Base-by-base conservation (phyloP, 2,113 vertebrate genomes). In the Salvelinus namaycush region DNA sequence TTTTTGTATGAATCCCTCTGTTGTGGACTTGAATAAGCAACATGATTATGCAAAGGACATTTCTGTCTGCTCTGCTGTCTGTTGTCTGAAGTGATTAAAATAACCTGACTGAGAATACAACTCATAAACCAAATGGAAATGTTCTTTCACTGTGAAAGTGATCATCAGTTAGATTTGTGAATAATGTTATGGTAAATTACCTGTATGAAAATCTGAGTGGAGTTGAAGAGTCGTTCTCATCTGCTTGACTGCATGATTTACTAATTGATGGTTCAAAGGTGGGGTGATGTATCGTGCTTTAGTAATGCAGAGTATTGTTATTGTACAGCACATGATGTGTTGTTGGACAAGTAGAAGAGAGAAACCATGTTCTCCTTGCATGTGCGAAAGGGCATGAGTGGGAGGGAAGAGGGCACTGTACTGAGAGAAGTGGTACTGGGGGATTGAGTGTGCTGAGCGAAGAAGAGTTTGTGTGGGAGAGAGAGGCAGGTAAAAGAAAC, bases 401-500 rank as follows among this genome's bases (percentile, higher is more conserved):
- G 91, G 91, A 89, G 91, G 90, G 68, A 11, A 88, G 86, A 91
- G 91, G 91, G 84, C 91, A 91, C 86, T 54, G 51, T 18, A 83
- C 80, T 84, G 88, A 90, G 86, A 90, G 51, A 54, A 54, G 84
- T 87, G 84, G 81, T 88, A 86, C 80, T 84, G 86, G 88, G 87
- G 82, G 79, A 90, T 84, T 79, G 84, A 89, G 82, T 77, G 49
- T 51, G 49, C 11, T 54, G 84, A 84, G 77, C 70, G 62, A 68
- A 79, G 82, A 87, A 79, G 81, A 79, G 76, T 83, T 68, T 82
- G 90, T 83, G 88, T 90, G 87, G 87, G 39, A 44, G 87, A 87
- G 29, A 26, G 76, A 59, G 62, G 65, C 24, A 54, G 68, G 72
- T 76, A 49, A 59, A 73, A 48, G 62, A 78, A 70, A 72, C 73